phyloP scores from a whole-genome alignment of 2,113 vertebrate species.

The Pterophyllum scalare region DNA sequence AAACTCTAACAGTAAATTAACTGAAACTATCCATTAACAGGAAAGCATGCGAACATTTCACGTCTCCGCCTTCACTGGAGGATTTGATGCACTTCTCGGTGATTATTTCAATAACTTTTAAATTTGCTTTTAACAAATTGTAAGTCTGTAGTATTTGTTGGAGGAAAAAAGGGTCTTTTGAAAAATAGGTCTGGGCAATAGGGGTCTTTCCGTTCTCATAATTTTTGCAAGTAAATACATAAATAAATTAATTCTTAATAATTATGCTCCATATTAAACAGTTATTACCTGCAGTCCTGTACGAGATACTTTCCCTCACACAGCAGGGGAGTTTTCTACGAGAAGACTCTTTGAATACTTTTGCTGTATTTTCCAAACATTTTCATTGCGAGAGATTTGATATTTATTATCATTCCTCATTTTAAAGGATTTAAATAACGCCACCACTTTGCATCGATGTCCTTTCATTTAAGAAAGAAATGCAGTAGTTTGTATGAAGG shows the following conservation, averaged over 20 bases:
- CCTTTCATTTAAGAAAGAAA: too few relatives aligned
- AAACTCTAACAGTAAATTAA: too few relatives aligned
- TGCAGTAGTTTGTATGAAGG: too few relatives aligned
- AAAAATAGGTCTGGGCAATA: background rate
- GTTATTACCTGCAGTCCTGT: background rate
- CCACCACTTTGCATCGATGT: background rate
- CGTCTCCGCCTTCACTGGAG: too few relatives aligned
- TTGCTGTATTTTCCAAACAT: background rate
- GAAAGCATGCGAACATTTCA: too few relatives aligned
- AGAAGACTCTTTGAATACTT: background rate
- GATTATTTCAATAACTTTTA: background rate
- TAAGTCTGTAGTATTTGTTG: background rate
- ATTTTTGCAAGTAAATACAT: background rate
- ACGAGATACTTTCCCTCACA: background rate
- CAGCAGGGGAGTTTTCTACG: background rate
- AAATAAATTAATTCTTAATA: background rate
- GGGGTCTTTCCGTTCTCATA: background rate
- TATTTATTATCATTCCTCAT: background rate
- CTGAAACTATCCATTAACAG: too few relatives aligned
- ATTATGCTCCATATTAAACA: rapidly evolving
- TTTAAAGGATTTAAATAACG: too few relatives aligned
- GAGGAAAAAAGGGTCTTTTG: background rate
- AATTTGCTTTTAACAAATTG: background rate
- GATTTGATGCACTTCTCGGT: background rate
- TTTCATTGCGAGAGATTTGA: too few relatives aligned